phyloP scores from a whole-genome alignment of 2,888 invertebrate genomes.

The Acheta domesticus region DNA sequence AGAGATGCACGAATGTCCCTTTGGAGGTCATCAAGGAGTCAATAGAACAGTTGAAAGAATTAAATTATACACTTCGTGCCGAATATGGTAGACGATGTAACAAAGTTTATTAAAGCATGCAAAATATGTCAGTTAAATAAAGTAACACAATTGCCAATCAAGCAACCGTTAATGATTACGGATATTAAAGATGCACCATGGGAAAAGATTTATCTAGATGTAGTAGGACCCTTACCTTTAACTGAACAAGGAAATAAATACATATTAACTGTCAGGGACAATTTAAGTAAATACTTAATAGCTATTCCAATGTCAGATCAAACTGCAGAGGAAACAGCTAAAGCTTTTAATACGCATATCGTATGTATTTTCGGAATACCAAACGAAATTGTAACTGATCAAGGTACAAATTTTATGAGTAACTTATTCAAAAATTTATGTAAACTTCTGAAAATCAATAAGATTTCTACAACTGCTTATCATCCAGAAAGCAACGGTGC shows the following conservation, averaged over 20 bases:
- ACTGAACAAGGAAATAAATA: background rate
- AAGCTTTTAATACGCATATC: background rate
- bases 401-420: slow-evolving; percentile 18
- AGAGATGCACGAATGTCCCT: background rate
- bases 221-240: background rate
- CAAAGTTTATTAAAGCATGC: background rate
- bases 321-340: background rate
- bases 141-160: background rate
- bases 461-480: background rate
- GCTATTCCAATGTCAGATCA: background rate
- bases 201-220: background rate
- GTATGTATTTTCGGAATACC: background rate
- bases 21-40: background rate
- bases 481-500: slow-evolving; percentile 9
- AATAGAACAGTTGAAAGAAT: background rate
- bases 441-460: background rate
- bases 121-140: background rate
- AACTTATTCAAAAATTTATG: background rate
- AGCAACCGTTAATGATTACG: background rate
- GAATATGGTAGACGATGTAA: background rate
- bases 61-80: background rate
- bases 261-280: background rate
- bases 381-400: too few species aligned
- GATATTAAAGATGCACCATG: background rate
- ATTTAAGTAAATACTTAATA: background rate